Evolutionary conservation across 2,797 vertebrate genomes (phyloP).

Genomic region (Notamacropus eugenii): DNA sequence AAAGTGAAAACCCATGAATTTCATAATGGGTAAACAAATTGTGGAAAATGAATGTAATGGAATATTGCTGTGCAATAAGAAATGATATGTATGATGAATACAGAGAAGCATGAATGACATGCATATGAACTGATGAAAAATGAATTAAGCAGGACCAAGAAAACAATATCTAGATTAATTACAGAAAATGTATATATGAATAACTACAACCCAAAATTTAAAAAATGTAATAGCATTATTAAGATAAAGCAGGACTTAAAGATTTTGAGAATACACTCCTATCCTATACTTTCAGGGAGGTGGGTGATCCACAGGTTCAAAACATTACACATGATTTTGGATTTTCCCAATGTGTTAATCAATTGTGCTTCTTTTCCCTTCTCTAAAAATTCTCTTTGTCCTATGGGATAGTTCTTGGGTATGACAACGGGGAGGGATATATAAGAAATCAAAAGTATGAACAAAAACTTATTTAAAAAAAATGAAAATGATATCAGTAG

Average conservation of each 20-base stretch:
- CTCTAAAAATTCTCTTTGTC: neutral
- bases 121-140: neutral
- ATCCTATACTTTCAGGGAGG: neutral
- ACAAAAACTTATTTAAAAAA: neutral
- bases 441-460: neutral
- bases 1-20: neutral
- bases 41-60: neutral
- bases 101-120: neutral
- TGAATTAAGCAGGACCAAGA: neutral
- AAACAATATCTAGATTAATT: neutral
- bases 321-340: neutral
- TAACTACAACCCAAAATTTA: neutral
- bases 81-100: neutral
- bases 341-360: neutral
- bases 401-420: neutral
- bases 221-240: neutral
- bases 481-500: neutral
- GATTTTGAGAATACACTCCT: neutral
- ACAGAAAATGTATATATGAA: neutral
- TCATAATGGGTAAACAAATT: neutral
- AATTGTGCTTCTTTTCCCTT: neutral
- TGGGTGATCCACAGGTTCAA: neutral
- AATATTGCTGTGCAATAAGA: neutral
- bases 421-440: neutral
- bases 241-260: neutral